These are phyloP conservation scores for Pseudonaja textilis DNA, from an alignment of 2,113 vertebrate genomes.

Conservation along the genomic window DNA sequence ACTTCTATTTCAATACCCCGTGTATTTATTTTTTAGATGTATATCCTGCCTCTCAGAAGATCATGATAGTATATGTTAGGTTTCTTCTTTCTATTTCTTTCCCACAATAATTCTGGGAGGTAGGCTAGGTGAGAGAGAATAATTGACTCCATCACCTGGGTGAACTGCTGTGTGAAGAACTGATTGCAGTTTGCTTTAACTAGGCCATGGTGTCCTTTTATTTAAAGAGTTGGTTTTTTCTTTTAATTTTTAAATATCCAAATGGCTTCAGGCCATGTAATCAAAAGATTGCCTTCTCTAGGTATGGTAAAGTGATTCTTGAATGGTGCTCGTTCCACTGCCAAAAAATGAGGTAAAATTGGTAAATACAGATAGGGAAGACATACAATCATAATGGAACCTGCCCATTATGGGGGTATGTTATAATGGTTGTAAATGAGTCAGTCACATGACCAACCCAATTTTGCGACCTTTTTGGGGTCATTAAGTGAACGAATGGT, in stretches of 20 bases:
- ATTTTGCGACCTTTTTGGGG: neutral
- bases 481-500: neutral
- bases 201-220: neutral
- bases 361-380: neutral
- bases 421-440: neutral
- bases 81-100: neutral
- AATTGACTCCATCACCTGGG: neutral
- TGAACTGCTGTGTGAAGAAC: neutral
- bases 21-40: neutral
- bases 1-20: neutral
- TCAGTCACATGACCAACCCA: neutral
- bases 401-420: neutral
- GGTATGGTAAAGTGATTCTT: neutral
- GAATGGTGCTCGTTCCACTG: neutral
- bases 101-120: neutral
- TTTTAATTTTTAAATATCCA: neutral
- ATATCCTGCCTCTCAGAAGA: neutral
- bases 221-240: neutral
- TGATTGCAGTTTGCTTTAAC: neutral
- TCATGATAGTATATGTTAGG: neutral
- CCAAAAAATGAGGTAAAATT: neutral
- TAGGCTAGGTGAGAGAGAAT: neutral
- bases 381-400: neutral
- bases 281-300: neutral
- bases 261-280: neutral